A percentile compares a stretch with the other conserved stretches of the same genome.
Evolutionary conservation across 2,113 vertebrate genomes (phyloP).

Genomic region (Riparia riparia): DNA sequence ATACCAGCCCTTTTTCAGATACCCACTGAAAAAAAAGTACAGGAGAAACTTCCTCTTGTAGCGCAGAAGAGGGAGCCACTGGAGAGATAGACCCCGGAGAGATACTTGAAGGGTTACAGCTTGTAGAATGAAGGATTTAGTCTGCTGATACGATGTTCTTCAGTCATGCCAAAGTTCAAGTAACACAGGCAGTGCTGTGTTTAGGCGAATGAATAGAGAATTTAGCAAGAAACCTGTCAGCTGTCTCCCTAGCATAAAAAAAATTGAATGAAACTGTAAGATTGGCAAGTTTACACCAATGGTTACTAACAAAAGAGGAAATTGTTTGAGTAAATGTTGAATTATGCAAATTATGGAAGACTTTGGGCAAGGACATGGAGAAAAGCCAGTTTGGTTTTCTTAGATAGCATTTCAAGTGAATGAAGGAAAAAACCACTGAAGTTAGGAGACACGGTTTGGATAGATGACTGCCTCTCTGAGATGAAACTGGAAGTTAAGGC

Average conservation of each 20-base stretch:
- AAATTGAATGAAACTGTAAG: constrained; percentile 3
- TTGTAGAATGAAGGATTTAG: not conserved
- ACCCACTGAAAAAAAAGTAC: not conserved
- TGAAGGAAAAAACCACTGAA: not conserved
- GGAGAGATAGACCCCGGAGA: not conserved
- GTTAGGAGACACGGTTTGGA: not conserved
- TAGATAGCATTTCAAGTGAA: not conserved
- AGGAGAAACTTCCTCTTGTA: not conserved
- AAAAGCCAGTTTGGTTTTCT: not conserved
- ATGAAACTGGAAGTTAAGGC: not conserved
- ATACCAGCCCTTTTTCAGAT: not conserved
- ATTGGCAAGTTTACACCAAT: constrained; percentile 8
- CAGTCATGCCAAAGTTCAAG: not conserved
- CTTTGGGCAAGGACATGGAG: not conserved
- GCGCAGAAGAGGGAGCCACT: not conserved
- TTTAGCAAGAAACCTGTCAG: constrained; percentile 38
- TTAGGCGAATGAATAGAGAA: not conserved
- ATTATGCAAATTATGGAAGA: not conserved
- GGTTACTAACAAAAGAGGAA: constrained; percentile 4
- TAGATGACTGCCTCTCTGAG: not conserved
- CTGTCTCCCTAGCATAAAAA: constrained; percentile 14
- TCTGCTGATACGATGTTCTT: not conserved
- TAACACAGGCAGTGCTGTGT: not conserved
- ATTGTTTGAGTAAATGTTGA: constrained; percentile 17
- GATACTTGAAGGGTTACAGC: not conserved